Evolutionary conservation across 1,140 invertebrate genomes (phyloP), one percentile per base, ranked within the genome.

Genomic region (Lycorma delicatula): DNA sequence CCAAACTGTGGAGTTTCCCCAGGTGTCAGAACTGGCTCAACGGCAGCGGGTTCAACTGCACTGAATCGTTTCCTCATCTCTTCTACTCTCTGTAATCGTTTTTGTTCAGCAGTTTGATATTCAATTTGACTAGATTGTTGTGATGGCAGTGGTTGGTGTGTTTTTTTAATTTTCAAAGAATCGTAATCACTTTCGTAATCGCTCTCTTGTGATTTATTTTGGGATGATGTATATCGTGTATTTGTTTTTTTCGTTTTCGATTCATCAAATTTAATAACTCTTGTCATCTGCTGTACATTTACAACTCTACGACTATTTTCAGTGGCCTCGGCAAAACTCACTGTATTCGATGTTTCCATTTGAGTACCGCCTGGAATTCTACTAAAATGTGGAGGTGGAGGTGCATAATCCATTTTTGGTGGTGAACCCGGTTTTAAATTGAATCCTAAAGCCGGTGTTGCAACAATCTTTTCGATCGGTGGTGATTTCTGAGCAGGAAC

Each of bases 111-210:
- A n/a, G n/a, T n/a, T n/a, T n/a, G n/a, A n/a, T n/a, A n/a, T n/a
- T n/a, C n/a, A n/a, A n/a, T n/a, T n/a, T n/a, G n/a, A 28, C 64
- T 63, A 18, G 66, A 58, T 18, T 67, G 57, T 78, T 29, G 81
- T 75, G 0, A 72, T 75, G 48, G 81, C 79, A 48, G 73, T 75
- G 23, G 83, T 81, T 1, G 75, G 71, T 83, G 82, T 84, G 44
- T 79, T 77, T 0, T 81, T 73, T 25, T 59, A 52, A 47, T 74
- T 77, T 53, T 84, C 83, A 61, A 71, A 72, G 18, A 60, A 16
- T 44, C 41, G n/a, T 44, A 44, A 18, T 86, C 83, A 68, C 81
- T 85, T 60, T 86, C 83, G 61, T 86, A 86, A 60, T 86, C 84
- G 36, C 81, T 84, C 61, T 86, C 83, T 1, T 77, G 70, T 55